These are phyloP conservation scores for Cephonodes hylas DNA, from an alignment of 2,888 invertebrate species.

Conservation along the genomic window DNA sequence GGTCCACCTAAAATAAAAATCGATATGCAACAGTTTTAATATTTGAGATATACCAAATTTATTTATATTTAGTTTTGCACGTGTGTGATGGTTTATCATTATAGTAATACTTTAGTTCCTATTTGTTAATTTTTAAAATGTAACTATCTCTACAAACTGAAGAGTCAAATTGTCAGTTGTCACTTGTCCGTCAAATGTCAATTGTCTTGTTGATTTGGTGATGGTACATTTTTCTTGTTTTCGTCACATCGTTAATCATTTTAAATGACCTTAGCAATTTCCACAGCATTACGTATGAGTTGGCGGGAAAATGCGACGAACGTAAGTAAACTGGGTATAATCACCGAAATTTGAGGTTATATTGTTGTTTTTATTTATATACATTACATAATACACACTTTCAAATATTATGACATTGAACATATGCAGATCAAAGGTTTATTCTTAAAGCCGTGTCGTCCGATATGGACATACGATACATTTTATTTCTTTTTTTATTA, in stretches of 20 bases:
- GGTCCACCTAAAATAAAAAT: no score
- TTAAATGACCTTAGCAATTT: neutral
- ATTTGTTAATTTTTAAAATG: no score
- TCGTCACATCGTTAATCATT: neutral
- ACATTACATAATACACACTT: slow-evolving; percentile 10
- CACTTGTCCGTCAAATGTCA: neutral
- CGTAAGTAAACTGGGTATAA: neutral
- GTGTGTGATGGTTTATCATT: no score
- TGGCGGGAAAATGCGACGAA: neutral
- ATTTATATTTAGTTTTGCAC: no score
- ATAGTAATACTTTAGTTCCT: no score
- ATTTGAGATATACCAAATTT: no score
- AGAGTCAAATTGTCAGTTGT: neutral
- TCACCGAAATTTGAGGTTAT: neutral
- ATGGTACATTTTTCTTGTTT: neutral
- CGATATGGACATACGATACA: neutral
- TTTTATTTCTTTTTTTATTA: neutral
- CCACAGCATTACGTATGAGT: slow-evolving; percentile 12
- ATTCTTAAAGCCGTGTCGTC: neutral
- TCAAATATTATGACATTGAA: slow-evolving; percentile 1
- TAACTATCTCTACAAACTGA: neutral
- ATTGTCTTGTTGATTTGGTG: neutral
- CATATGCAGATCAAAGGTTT: neutral
- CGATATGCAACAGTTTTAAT: no score
- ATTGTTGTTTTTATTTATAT: slow-evolving; percentile 2